Evolutionary conservation across 2,113 vertebrate genomes (phyloP).

Genomic region (Pleuronectes platessa): DNA sequence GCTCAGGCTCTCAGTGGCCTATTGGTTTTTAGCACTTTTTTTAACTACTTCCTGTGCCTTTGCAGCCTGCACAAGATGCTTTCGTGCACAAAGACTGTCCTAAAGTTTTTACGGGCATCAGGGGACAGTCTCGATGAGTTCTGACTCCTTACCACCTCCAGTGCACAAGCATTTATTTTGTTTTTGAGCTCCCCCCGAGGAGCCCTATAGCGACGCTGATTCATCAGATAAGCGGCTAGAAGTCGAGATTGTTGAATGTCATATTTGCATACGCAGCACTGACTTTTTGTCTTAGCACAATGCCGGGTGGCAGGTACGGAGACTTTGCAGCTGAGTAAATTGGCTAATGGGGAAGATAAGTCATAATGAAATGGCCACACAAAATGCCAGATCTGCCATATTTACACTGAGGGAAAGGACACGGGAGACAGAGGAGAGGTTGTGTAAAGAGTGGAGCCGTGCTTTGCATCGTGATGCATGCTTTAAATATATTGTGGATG

Average conservation of each 20-base stretch:
- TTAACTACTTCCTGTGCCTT: constrained; percentile 10
- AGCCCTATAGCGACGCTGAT: constrained; percentile 61
- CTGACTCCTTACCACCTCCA: constrained; percentile 40
- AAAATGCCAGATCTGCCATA: constrained; percentile 78
- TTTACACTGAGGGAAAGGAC: constrained; percentile 67
- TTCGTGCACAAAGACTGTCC: constrained; percentile 3
- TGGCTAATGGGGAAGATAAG: constrained; percentile 77
- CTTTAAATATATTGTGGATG: constrained; percentile 5
- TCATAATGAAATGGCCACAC: constrained; percentile 72
- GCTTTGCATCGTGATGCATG: constrained; percentile 44
- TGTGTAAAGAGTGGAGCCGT: constrained; percentile 40
- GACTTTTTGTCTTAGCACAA: constrained; percentile 76
- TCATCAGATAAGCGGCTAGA: constrained; percentile 73
- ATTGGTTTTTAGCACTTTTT: constrained; percentile 28
- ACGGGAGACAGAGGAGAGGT: constrained; percentile 44
- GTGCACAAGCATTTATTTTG: constrained; percentile 49
- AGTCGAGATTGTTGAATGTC: constrained; percentile 80
- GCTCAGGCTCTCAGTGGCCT: constrained; percentile 39
- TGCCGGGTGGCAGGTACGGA: constrained; percentile 62
- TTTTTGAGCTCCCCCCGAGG: constrained; percentile 40
- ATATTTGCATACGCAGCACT: constrained; percentile 82
- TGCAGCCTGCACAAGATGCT: not conserved
- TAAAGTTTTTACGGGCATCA: constrained; percentile 1
- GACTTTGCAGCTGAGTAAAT: constrained; percentile 57
- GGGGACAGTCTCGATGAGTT: constrained; percentile 23